Evolutionary conservation across 2,113 vertebrate species (phyloP), one percentile per base, ranked within the genome.

Genomic region (Colius striatus): DNA sequence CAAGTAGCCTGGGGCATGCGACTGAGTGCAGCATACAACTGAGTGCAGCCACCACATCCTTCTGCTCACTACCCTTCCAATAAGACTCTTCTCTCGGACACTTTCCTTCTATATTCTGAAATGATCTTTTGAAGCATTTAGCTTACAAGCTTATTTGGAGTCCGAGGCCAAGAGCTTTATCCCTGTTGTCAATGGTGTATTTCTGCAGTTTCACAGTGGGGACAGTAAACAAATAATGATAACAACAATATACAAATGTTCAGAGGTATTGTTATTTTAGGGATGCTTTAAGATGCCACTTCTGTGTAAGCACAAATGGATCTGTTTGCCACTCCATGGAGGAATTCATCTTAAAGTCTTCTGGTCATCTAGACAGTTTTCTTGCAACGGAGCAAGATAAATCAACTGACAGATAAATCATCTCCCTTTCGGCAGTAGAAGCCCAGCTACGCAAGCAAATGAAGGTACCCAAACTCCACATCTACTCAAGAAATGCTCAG

Each of bases 341-440:
- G 63, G 27, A 48, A 84, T 84, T 41, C 22, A n/a, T 72, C 61
- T 78, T 71, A 36, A 62, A 77, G 65, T 23, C 83, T 75, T 55
- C 75, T 71, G 79, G 57, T 54, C 65, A 89, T 89, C 48, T 26
- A 73, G 38, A 29, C 21, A 41, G 79, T 71, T 89, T 92, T 80
- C 57, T 87, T 36, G 11, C 51, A 87, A 80, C 15, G 67, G 16
- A 80, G 50, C 60, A 55, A 66, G 48, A 68, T 26, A 67, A 54
- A 87, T 67, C 55, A 73, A 78, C 87, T 90, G 95, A 76, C 89
- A 83, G 63, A 92, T 88, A 87, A 94, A 92, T 95, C 61, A 91
- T 41, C 58, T 88, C 57, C 57, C 61, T 92, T 94, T 84, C 89
- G 86, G 85, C 77, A 41, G 29, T 12, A 5, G 61, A 75, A 92